A percentile compares a stretch with the other conserved stretches of the same genome.
phyloP scores from a whole-genome alignment of 2,888 invertebrate genomes.

The Mamestra brassicae region DNA sequence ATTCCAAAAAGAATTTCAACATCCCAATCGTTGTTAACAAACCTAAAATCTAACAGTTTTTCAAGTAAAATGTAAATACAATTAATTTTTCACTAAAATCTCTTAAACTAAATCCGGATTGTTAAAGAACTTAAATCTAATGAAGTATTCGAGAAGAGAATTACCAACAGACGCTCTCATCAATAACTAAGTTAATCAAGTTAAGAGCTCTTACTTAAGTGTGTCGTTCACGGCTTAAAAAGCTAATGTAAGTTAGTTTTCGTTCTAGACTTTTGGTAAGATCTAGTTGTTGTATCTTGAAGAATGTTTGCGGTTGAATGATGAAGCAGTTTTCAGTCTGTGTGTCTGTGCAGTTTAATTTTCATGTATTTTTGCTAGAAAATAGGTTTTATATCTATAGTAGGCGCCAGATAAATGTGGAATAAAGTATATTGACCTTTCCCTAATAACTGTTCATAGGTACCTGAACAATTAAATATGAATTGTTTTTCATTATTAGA shows the following conservation, averaged over 20 bases:
- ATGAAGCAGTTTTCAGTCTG: no score
- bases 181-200: constrained; percentile 80
- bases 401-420: no score
- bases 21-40: neutral
- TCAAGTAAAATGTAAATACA: constrained; percentile 24
- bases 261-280: constrained; percentile 17
- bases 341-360: no score
- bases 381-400: no score
- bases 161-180: constrained; percentile 67
- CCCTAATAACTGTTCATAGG: no score
- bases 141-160: constrained; percentile 61
- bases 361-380: no score
- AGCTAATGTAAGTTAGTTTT: constrained; percentile 66
- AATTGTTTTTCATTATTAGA: no score
- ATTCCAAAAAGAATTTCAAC: constrained; percentile 11
- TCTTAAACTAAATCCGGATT: constrained; percentile 11
- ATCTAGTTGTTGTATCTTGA: neutral
- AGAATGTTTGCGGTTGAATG: neutral
- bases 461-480: no score
- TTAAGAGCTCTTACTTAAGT: constrained; percentile 75
- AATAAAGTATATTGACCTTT: no score
- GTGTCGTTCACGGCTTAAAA: constrained; percentile 70
- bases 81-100: constrained; percentile 26
- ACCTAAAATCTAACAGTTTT: constrained; percentile 2
- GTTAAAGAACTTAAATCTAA: constrained; percentile 62